Evolutionary conservation across 2,113 vertebrate genomes (phyloP).

Genomic region (Sapajus apella): DNA sequence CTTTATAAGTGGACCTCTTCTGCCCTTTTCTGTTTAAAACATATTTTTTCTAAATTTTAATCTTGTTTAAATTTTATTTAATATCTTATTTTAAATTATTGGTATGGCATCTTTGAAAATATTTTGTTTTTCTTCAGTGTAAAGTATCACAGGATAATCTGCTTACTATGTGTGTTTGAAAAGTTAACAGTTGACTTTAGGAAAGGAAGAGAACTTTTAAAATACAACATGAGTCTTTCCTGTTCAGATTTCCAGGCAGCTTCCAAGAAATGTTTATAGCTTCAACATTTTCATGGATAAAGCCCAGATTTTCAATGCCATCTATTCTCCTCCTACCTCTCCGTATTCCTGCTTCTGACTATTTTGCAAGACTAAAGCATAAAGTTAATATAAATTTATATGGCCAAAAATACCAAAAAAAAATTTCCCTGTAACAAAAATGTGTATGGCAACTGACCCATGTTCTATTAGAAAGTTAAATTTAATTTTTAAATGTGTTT

Average conservation of each 20-base stretch:
- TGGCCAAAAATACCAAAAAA: background rate
- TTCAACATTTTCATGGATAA: background rate
- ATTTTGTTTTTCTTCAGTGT: background rate
- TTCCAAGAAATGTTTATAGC: background rate
- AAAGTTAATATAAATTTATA: background rate
- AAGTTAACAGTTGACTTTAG: background rate
- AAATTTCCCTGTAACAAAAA: background rate
- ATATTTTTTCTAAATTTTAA: background rate
- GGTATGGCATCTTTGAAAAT: background rate
- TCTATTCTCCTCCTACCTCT: background rate
- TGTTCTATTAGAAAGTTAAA: background rate
- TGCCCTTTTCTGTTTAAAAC: background rate
- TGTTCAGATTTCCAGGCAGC: background rate
- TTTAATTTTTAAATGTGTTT: background rate
- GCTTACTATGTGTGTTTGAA: background rate
- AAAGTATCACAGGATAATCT: background rate
- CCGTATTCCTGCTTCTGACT: background rate
- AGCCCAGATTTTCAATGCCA: background rate
- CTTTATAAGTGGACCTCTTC: background rate
- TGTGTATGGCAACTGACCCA: background rate
- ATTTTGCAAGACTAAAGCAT: background rate
- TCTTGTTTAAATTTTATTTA: constrained; percentile 3
- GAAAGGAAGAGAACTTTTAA: background rate
- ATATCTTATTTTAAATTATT: background rate
- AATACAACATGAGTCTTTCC: background rate